phyloP scores from a whole-genome alignment of 1,140 invertebrate genomes.

The Zaprionus ornatus region DNA sequence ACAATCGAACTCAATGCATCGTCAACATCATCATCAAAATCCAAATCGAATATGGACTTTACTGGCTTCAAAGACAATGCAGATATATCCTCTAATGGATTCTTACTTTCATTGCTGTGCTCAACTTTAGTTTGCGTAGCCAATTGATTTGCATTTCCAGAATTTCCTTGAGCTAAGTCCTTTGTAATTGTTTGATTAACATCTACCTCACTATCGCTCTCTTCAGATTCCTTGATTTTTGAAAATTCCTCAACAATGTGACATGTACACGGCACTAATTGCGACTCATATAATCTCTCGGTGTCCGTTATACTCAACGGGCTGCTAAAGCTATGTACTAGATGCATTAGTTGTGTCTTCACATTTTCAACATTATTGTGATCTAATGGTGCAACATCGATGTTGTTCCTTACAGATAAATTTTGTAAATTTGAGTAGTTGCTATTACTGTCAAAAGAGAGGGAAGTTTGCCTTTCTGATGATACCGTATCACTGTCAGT shows the following conservation, averaged over 20 bases:
- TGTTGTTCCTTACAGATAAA: slow-evolving; percentile 24
- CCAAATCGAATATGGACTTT: slow-evolving; percentile 76
- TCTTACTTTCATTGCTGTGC: not conserved
- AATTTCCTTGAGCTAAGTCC: not conserved
- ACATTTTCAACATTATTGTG: slow-evolving; percentile 45
- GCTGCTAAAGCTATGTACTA: slow-evolving; percentile 50
- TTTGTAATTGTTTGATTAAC: not conserved
- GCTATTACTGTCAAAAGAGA: slow-evolving; percentile 63
- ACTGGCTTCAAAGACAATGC: slow-evolving; percentile 45
- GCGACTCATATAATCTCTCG: slow-evolving; percentile 49
- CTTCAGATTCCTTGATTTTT: not conserved
- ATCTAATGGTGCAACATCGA: not conserved
- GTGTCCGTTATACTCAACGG: slow-evolving; percentile 46
- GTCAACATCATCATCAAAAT: slow-evolving; percentile 75
- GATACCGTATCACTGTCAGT: slow-evolving; percentile 74
- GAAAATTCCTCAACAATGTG: slow-evolving; percentile 46
- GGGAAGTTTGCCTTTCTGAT: slow-evolving; percentile 59
- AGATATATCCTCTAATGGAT: slow-evolving; percentile 5
- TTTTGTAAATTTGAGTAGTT: slow-evolving; percentile 40
- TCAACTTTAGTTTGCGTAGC: not conserved
- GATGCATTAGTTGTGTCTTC: slow-evolving; percentile 63
- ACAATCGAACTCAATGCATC: slow-evolving; percentile 69
- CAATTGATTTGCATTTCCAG: not conserved
- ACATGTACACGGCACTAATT: slow-evolving; percentile 75
- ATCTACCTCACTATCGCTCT: not conserved